A percentile compares a stretch with the other conserved stretches of the same genome.
phyloP scores from a whole-genome alignment of 2,888 invertebrate genomes.

The Nudaria mundana region DNA sequence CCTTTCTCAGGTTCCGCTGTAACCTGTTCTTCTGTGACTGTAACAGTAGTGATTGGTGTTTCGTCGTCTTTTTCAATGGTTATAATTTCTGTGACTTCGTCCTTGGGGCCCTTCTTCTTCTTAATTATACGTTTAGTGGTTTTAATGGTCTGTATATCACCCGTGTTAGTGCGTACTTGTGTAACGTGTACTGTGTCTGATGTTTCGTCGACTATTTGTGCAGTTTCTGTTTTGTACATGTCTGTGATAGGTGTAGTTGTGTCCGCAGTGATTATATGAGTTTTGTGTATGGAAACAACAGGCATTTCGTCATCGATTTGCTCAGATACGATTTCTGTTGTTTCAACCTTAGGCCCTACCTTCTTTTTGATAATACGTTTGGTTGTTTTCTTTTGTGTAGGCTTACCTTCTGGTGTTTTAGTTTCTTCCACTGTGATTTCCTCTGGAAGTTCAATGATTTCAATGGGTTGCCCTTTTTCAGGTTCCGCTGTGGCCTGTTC shows the following conservation, averaged over 20 bases:
- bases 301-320: background rate
- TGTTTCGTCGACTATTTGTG: slow-evolving; percentile 36
- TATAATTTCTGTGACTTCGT: slow-evolving; percentile 33
- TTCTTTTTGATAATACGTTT: background rate
- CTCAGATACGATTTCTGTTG: background rate
- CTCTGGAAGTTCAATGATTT: background rate
- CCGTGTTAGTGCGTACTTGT: background rate
- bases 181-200: slow-evolving; percentile 1
- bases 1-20: background rate
- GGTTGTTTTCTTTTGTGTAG: background rate
- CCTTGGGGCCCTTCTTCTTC: background rate
- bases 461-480: background rate
- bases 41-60: slow-evolving; percentile 7
- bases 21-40: background rate
- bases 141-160: background rate
- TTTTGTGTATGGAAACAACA: background rate
- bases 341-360: background rate
- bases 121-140: background rate
- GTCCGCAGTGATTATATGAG: background rate
- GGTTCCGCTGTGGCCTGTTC: background rate
- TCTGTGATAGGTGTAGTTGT: slow-evolving; percentile 1
- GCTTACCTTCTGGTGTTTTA: background rate
- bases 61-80: slow-evolving; percentile 1
- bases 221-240: slow-evolving; percentile 21
- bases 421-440: background rate